Evolutionary conservation across 2,113 vertebrate genomes (phyloP), one percentile per base, ranked within the genome.

Genomic region (Corythoichthys haematopterus): DNA sequence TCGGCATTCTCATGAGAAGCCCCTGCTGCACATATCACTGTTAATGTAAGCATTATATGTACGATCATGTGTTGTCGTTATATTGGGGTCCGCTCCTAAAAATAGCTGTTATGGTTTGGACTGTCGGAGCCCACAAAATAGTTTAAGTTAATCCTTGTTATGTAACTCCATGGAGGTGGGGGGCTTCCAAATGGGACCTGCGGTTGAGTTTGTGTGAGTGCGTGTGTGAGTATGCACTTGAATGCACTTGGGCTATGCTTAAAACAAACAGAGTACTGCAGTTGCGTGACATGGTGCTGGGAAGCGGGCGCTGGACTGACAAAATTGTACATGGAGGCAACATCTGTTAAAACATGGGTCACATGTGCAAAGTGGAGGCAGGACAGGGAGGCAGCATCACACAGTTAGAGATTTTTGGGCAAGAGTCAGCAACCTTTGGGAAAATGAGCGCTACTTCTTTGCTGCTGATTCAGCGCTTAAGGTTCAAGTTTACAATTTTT

Each of bases 231-330:
- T 69, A 58, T 78, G 77, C 81, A 79, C 77, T 73, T 81, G 83
- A 83, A 75, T 85, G 84, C 72, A 87, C 82, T 87, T 68, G 76
- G 70, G 76, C 66, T 90, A 86, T 87, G 83, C 82, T 79, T 70
- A 82, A 86, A 75, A 85, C 83, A 88, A 85, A 87, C 85, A 88
- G 56, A 78, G 65, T 51, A 59, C 10, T 73, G 66, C 35, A 57
- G 59, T 82, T 85, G 78, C 71, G 71, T 83, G 76, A 80, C 80
- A 76, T 43, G 50, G 7, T 33, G 52, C 51, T 79, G 72, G 75
- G 70, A 80, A 64, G 70, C 6, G 65, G 65, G 38, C 73, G 62
- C 43, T 70, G 48, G 2, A 1, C 0, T 40, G 2, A 6, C 59
- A 74, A 72, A 80, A 66, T 36, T 70, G 15, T 43, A 16, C 53